Evolutionary conservation across 35 echinoderm and acorn worm genomes (phyloP).

Genomic region (Apostichopus parvimensis): DNA sequence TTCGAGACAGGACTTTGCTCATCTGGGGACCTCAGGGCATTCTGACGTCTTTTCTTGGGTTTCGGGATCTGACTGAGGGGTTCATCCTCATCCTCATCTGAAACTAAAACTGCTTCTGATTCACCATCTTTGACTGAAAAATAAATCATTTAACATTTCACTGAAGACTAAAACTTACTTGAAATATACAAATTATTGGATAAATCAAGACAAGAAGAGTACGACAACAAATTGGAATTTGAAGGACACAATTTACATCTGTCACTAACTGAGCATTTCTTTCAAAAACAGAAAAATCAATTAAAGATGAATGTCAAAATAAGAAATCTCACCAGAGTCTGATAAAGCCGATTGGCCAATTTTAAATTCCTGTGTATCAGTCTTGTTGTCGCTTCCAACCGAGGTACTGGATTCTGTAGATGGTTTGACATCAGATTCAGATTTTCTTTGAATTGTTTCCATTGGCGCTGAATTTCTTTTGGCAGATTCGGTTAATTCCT

Average conservation of each 20-base stretch:
- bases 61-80: slow-evolving; percentile 18
- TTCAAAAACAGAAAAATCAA: too few relatives aligned
- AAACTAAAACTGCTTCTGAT: background rate
- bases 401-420: background rate
- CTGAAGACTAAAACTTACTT: too few relatives aligned
- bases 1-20: background rate
- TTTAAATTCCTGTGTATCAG: background rate
- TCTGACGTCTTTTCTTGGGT: slow-evolving; percentile 42
- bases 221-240: too few relatives aligned
- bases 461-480: background rate
- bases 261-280: too few relatives aligned
- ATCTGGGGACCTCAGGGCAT: slow-evolving; percentile 15
- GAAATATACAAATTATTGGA: too few relatives aligned
- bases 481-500: background rate
- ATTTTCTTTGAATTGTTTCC: background rate
- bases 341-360: background rate
- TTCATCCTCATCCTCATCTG: slow-evolving; percentile 53
- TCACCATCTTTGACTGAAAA: background rate
- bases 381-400: background rate
- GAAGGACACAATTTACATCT: too few relatives aligned
- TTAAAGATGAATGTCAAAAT: background rate
- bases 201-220: too few relatives aligned
- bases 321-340: background rate
- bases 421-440: background rate
- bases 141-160: too few relatives aligned